Evolutionary conservation across 2,888 invertebrate genomes (phyloP).

Genomic region (Tinea pellionella): DNA sequence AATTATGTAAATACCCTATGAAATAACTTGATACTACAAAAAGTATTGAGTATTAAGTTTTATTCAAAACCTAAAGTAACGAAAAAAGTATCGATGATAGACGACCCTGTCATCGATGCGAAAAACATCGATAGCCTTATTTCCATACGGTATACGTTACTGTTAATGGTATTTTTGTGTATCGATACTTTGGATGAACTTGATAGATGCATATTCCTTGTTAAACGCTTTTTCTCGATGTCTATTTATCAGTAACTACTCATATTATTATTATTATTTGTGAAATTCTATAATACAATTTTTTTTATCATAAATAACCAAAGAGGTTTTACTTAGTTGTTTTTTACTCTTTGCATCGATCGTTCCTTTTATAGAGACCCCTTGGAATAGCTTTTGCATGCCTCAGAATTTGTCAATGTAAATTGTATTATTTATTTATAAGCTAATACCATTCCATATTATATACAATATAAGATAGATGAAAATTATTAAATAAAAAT

Average conservation of each 20-base stretch:
- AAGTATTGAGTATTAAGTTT: too few relatives aligned
- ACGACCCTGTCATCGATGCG: too few relatives aligned
- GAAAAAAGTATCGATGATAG: too few relatives aligned
- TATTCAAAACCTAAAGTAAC: too few relatives aligned
- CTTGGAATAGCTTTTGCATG: slow-evolving; percentile 33
- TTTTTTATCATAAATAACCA: neutral
- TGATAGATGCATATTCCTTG: neutral
- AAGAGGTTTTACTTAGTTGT: neutral
- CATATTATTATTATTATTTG: neutral
- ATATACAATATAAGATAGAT: neutral
- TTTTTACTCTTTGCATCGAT: neutral
- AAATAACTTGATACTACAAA: too few relatives aligned
- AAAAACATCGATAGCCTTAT: too few relatives aligned
- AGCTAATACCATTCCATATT: slow-evolving; percentile 56
- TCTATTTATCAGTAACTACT: neutral
- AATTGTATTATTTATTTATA: slow-evolving; percentile 45
- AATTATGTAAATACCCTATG: too few relatives aligned
- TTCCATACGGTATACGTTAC: too few relatives aligned
- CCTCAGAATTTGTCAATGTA: slow-evolving; percentile 23
- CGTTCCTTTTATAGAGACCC: too few relatives aligned
- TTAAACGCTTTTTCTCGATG: neutral
- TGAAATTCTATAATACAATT: neutral
- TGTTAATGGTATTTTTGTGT: too few relatives aligned
- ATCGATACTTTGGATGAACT: too few relatives aligned
- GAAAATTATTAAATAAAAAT: slow-evolving; percentile 28